Percentiles rank a stretch among this genome's conserved stretches.
Conservation (phyloP, 2,797 vertebrate species). For the Stomatorhinus walkeri region DNA sequence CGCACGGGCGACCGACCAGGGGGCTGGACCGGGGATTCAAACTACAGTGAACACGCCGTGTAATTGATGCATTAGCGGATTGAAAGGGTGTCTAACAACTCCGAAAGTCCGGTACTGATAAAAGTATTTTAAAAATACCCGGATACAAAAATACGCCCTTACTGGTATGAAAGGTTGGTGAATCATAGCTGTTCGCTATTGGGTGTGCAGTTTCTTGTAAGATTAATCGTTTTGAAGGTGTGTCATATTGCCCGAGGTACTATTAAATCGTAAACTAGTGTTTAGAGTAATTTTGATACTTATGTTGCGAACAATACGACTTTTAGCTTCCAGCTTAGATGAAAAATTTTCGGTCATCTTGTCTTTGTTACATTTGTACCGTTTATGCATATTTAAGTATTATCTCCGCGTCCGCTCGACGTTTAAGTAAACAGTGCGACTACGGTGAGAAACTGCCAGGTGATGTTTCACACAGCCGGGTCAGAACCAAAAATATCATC, state of each 20-base stretch:
- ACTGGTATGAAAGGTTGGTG: not conserved
- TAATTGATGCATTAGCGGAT: not conserved
- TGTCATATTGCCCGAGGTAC: not conserved
- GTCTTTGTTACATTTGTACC: not conserved
- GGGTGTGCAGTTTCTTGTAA: not conserved
- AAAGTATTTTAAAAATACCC: not conserved
- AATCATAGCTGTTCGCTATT: not conserved
- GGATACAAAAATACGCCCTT: not conserved
- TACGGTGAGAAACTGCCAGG: not conserved
- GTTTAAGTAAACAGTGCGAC: not conserved
- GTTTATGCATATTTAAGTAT: not conserved
- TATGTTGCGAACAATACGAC: not conserved
- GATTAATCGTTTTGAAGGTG: not conserved
- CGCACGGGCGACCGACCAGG: not conserved
- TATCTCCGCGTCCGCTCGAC: not conserved
- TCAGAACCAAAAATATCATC: not conserved
- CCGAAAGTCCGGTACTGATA: not conserved
- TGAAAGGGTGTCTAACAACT: not conserved
- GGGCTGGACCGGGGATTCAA: not conserved
- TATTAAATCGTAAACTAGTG: not conserved
- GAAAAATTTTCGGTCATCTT: not conserved
- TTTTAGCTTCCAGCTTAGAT: not conserved
- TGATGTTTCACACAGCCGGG: not conserved
- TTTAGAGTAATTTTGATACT: not conserved
- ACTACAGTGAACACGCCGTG: not conserved